Conservation (phyloP, 2,797 vertebrate species). For the Crocidura indochinensis region DNA sequence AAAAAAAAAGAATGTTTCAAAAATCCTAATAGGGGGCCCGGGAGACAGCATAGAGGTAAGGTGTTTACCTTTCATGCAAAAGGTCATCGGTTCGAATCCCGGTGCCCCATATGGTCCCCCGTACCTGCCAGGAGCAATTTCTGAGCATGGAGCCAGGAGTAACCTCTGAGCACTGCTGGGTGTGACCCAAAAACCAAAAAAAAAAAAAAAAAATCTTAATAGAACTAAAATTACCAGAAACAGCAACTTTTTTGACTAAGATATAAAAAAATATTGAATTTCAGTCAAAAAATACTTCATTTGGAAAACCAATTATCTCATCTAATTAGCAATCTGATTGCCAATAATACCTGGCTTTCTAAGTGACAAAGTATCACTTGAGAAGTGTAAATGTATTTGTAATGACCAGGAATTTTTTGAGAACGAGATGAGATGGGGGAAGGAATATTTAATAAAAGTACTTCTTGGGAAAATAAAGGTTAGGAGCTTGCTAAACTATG, state of each 20-base stretch:
- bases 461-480: not conserved
- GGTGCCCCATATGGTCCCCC: no score
- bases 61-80: no score
- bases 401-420: slow-evolving; percentile 28
- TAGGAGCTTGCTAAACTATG: not conserved
- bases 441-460: not conserved
- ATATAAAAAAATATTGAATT: slow-evolving; percentile 45
- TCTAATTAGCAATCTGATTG: slow-evolving; percentile 66
- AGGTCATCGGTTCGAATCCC: no score
- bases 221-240: slow-evolving; percentile 42
- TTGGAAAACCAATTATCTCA: not conserved
- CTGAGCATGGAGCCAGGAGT: no score
- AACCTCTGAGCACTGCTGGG: no score
- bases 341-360: slow-evolving; percentile 40
- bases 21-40: no score
- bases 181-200: no score
- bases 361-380: slow-evolving; percentile 10
- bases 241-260: slow-evolving; percentile 3
- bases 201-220: not conserved
- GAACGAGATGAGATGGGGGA: not conserved
- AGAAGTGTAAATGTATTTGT: slow-evolving; percentile 53
- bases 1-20: not conserved
- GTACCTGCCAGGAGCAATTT: no score
- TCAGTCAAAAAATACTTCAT: not conserved
- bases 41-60: no score